Evolutionary conservation across 2,888 invertebrate genomes (phyloP), one percentile per base, ranked within the genome.

Genomic region (Malthinus flaveolus): DNA sequence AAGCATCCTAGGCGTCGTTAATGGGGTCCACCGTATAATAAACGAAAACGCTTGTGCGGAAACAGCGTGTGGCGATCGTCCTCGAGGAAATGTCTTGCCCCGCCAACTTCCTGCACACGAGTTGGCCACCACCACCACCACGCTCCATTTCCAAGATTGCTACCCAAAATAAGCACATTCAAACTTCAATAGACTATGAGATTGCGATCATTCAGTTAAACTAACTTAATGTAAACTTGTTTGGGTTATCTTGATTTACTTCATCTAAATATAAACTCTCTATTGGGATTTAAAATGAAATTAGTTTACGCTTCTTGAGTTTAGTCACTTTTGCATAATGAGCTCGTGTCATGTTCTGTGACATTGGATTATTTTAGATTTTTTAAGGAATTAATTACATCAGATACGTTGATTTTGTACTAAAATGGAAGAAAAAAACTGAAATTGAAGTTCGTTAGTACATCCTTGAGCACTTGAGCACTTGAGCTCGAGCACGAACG

Each of bases 61-160:
- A 60, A 49, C 60, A 51, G 59, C 63, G 56, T 62, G 65, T 58
- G 58, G 63, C 66, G 61, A 66, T 66, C 66, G 67, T 66, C 67
- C 65, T 65, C 23, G 23, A 23, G 69, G 66, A 69, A 68, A 67
- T 66, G 67, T 68, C 65, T 64, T 68, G 66, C 62, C 66, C 66
- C 55, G 61, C 59, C 59, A 54, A 63, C 63, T 68, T 68, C 67
- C 68, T 64, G 61, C 55, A 46, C 60, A 60, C 59, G 55, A 59
- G 59, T 49, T 37, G 49, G 44, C 49, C 49, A 58, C 53, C 23
- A 23, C 23, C 49, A 58, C 53, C 23, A 23, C 23, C 23, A 58
- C 58, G 53, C 58, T 53, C 58, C 58, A 52, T 58, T 58, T 54
- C 53, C 53, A 58, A 58, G 53, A 58, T 58, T 58, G 49, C 58